Base-by-base conservation (phyloP, 2,888 invertebrate genomes). In the Agrotis ipsilon region DNA sequence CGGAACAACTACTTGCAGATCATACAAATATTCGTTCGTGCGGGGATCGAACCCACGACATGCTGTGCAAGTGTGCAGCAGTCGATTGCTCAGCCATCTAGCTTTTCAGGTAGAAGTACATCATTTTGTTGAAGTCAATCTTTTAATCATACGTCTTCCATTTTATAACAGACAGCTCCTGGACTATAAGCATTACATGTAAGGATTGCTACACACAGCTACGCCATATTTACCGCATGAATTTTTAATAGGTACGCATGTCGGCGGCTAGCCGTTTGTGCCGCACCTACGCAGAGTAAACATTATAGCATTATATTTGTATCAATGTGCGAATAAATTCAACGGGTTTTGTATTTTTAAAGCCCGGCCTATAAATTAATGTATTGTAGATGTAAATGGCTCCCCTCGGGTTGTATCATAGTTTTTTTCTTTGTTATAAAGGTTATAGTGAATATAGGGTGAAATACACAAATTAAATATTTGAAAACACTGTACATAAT, bases 251-350 rank as follows among this genome's bases (percentile, higher is more conserved):
- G n/a, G n/a, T n/a, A 76, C 18, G 48, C 18, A 18, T 62, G 57
- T 71, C 46, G 43, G 58, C 46, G 54, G 70, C 27, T 19, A 65
- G 46, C 64, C 62, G 57, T 46, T 67, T 65, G 61, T 78, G 54
- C 21, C 39, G 52, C 72, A 54, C 68, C 79, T 65, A 83, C 79
- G 66, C 66, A 54, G 54, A 39, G 21, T 68, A 67, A 66, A 69
- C 67, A 76, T 55, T 74, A 62, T 68, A 62, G 68, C 77, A 68
- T 64, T 55, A 59, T 73, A 67, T 81, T 77, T 66, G 68, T 78
- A 63, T 77, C 63, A 76, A 77, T 55, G 65, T n/a, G 11, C 46
- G 62, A 55, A 46, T 66, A 68, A 66, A 69, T 72, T 78, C 19
- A 61, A 59, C 24, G 45, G 48, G 57, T 65, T 39, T 27, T 69